Base-by-base conservation (phyloP, 2,888 invertebrate species). In the Synergus japonicus region DNA sequence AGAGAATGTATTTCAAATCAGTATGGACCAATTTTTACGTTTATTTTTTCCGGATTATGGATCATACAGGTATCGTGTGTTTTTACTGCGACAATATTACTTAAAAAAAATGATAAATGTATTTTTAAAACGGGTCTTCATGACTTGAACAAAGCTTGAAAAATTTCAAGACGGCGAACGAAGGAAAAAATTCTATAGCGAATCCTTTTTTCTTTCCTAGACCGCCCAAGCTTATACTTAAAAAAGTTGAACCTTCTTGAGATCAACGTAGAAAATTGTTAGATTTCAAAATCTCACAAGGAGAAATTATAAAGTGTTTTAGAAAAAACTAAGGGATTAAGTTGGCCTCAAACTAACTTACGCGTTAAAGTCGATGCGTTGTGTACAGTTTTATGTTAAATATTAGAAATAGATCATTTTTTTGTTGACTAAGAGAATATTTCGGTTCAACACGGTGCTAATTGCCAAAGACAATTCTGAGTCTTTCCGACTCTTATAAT, bases 21-120 rank as follows among this genome's bases (percentile, higher is more conserved):
- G 73, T 73, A 73, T 73, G 73, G 73, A 73, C 73, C 73, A 73
- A 73, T 54, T 37, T 22, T 63, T 41, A 49, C 54, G 22, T 37
- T 54, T 29, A 73, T 37, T 37, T 4, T 49, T 73, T 73, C 66
- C 4, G 73, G 5, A 69, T 69, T 9, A 9, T 18, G 54, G 54
- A 58, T 58, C 54, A n/a, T 58, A 9, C 54, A 58, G 18, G 54
- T 58, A 9, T 58, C 37, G 69, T 29, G 49, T 29, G 69, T 69
- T 69, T 69, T 49, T 69, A 69, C 69, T 49, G 46, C 49, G 69
- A 73, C 73, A 73, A 73, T 73, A 73, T 46, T 29, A 63, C 29
- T 73, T 37, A 37, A 73, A 54, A 58, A 54, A 54, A 54, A 54
- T 73, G 54, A 73, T n/a, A 54, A 73, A 54, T 73, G 73, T 73